Base-by-base conservation (phyloP, 1,140 invertebrate species). In the Trichonephila clavata region DNA sequence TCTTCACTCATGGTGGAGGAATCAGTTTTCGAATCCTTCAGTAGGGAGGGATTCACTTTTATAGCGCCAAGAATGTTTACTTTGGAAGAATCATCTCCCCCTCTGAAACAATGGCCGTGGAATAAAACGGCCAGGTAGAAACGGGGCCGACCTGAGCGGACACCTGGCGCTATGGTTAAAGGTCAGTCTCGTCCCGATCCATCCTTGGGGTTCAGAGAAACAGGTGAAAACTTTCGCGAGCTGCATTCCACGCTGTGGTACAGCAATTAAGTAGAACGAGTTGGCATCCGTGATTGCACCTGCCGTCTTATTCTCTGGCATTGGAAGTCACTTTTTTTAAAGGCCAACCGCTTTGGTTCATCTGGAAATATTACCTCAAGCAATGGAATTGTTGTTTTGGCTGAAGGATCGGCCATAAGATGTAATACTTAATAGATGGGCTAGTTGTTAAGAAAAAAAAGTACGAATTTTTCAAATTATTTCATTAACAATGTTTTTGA, bases 201-300 rank as follows among this genome's bases (percentile, higher is more conserved):
- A 80, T 80, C 88, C 60, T 92, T 63, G 57, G 86, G 91, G 24
- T 84, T n/a, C 65, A 80, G 92, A 59, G 21, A 71, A 88, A 93
- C 92, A 93, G 92, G 92, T 93, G 92, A 93, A 93, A 92, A 65
- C 86, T 61, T 81, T 81, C 24, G 68, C 7, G 83, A 63, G 59
- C 92, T 10, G 57, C 92, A 93, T 93, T 93, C 92, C 86, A 43
- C 65, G 10, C 86, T 32, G n/a, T 32, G 81, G 59, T 80, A 57
- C 32, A n/a, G 91, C 91, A 93, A 93, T 93, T 93, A 93, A 87
- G 27, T 57, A 87, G 86, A 93, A 93, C 84, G 92, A 81, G 86
- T 93, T 93, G 86, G 84, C 63, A 93, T 93, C 71, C 92, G 27
- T 50, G 32, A 65, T 87, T 93, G 92, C 92, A 93, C 92, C 92